Evolutionary conservation across 2,113 vertebrate species (phyloP), one percentile per base, ranked within the genome.

Genomic region (Elephas maximus): DNA sequence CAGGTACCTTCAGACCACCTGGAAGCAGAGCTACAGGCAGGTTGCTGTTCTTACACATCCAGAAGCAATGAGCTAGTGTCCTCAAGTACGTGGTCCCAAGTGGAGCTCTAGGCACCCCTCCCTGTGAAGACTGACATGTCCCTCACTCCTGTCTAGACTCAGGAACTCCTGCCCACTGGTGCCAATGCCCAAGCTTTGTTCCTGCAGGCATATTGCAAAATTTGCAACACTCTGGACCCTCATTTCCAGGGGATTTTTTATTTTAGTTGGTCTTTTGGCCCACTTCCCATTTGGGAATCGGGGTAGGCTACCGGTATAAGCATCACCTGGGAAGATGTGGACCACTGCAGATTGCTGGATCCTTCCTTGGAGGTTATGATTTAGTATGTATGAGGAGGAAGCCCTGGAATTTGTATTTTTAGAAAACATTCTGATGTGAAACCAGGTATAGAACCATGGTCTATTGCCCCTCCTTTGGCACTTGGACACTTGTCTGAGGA

Each of bases 241-340:
- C 9, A 57, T 28, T 73, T 93, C 41, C 51, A 77, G 5, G 30
- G 14, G n/a, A 18, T 33, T 74, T 90, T 81, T 83, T 48, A 71
- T 90, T 81, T 82, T 1, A 37, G 5, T 51, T 82, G 45, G n/a
- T 74, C 11, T 85, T 30, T 79, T 82, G 8, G 53, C 21, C 76
- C 62, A 74, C 6, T 77, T 23, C n/a, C 73, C 67, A 2, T 76
- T 90, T 86, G 48, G 51, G 69, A 96, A 82, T 20, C 6, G 37
- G 17, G 28, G 37, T 82, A 74, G 62, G 67, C 53, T 94, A 73
- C 81, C 63, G 71, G 65, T 77, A 76, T 86, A 6, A 81, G 12
- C 4, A 89, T 77, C n/a, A 28, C 69, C 41, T 92, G 48, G 82
- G 44, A 96, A 71, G 48, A 71, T 85, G 90, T 95, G 65, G 74